Evolutionary conservation across 2,797 vertebrate species (phyloP).

Genomic region (Salarias fasciatus): DNA sequence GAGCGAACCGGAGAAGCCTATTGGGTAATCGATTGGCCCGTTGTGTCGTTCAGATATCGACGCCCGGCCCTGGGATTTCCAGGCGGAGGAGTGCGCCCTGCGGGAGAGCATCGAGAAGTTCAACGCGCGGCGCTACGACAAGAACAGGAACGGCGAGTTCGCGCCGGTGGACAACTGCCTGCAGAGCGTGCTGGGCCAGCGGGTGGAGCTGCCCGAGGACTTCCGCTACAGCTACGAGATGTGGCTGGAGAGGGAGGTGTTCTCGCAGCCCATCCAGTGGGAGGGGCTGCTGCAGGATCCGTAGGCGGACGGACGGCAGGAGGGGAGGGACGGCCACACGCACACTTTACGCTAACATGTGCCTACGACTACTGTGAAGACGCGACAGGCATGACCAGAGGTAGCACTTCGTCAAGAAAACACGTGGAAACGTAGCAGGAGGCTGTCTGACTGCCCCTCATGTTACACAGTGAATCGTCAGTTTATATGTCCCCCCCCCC

Average conservation of each 20-base stretch:
- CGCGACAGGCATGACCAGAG: conserved; percentile 39
- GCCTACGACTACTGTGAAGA: conserved; percentile 70
- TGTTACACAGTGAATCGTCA: conserved; percentile 6
- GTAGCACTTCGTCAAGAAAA: conserved; percentile 45
- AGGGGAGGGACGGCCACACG: no score
- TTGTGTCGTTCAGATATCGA: conserved; percentile 96
- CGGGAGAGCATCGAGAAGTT: conserved; percentile 95
- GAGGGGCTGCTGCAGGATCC: conserved; percentile 89
- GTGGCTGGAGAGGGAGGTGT: conserved; percentile 97
- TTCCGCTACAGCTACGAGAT: conserved; percentile 96
- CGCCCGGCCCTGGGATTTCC: conserved; percentile 97
- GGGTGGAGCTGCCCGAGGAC: conserved; percentile 90
- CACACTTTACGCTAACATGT: conserved; percentile 52
- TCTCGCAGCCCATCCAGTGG: conserved; percentile 96
- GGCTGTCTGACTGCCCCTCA: conserved; percentile 10
- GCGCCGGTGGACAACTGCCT: conserved; percentile 95
- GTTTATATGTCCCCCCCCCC: conserved; percentile 45
- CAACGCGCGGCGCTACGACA: conserved; percentile 92
- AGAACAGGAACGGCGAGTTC: conserved; percentile 86
- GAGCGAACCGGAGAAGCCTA: no score
- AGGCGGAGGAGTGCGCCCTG: conserved; percentile 95
- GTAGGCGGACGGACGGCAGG: conserved; percentile 67
- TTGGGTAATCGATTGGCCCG: no score
- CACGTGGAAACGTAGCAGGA: conserved; percentile 55
- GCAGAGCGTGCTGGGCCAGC: conserved; percentile 95